Conservation (phyloP, 2,113 vertebrate species). For the Arvicanthis niloticus region DNA sequence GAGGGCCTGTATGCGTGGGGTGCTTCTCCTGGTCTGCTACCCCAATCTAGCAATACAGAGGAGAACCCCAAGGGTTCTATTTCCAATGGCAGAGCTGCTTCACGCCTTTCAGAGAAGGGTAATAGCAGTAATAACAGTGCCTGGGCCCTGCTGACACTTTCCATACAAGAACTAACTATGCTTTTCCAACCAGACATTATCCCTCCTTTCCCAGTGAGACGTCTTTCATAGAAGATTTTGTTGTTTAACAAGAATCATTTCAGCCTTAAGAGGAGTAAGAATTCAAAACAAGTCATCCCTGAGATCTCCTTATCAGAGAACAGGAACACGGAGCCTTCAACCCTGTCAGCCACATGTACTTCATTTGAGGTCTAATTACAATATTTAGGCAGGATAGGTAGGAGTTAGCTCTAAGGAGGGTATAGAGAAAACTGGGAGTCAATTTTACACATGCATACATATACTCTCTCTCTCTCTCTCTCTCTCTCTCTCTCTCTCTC, state of each 20-base stretch:
- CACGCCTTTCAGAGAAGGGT: background rate
- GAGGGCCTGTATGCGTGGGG: accelerated
- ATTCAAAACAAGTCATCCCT: conserved; percentile 70
- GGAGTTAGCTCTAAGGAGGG: conserved; percentile 49
- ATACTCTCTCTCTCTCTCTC: no score
- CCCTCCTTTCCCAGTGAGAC: conserved; percentile 57
- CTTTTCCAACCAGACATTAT: conserved; percentile 69
- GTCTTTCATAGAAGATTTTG: conserved; percentile 68
- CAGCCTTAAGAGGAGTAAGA: conserved; percentile 22
- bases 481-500: no score
- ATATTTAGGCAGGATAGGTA: conserved; percentile 49
- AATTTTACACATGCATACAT: background rate
- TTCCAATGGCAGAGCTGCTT: accelerated
- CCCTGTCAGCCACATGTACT: background rate
- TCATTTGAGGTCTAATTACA: conserved; percentile 68
- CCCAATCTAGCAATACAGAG: background rate
- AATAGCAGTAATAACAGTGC: background rate
- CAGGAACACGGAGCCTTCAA: background rate
- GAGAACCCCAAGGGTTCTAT: background rate
- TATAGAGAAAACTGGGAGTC: conserved; percentile 13
- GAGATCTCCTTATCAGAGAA: conserved; percentile 65
- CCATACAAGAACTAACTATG: conserved; percentile 34
- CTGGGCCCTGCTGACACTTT: background rate
- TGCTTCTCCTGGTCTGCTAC: background rate
- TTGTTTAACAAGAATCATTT: conserved; percentile 69